Base-by-base conservation (phyloP, 2,113 vertebrate species). In the Bambusicola thoracicus region DNA sequence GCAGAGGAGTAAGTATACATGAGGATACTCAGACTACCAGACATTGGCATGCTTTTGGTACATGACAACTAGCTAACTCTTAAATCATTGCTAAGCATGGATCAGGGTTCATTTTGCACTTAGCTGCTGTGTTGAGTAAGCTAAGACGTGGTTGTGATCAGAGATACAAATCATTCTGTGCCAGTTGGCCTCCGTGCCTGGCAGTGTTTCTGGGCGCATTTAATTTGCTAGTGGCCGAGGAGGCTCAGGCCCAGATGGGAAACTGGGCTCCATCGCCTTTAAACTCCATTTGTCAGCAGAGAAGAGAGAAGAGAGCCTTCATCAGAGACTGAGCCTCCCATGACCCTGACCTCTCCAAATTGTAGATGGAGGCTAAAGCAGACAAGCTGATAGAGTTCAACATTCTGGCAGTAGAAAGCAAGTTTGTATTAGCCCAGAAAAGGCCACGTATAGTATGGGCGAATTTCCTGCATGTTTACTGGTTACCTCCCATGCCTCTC, bases 61-160 rank as follows among this genome's bases (percentile, higher is more conserved):
- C 85, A 46, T 1, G 3, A 66, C 72, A 83, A 6, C 67, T 62
- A 91, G 10, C 21, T 82, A 75, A 48, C 65, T 94, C 73, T 66
- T 96, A 95, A 96, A 90, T 96, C 83, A 86, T 86, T 43, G 41
- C 34, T 86, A 81, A 93, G 49, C 51, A 74, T 41, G 46, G 87
- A 69, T 90, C 83, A 90, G 49, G n/a, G 59, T 48, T 93, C 86
- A 66, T 87, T 77, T 90, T 91, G 59, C 41, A 41, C 82, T 95
- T 77, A 87, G n/a, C 79, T 69, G 36, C 79, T 70, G 41, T 2
- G 0, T 84, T 87, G 73, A 38, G 29, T 30, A 89, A 85, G 67
- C 24, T 53, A 87, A 81, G 78, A 61, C 34, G 48, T 1, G 6
- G 48, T 11, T 75, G 18, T 1, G 14, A 92, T 59, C 67, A 85